These are phyloP conservation scores for Dolichotis patagonum DNA, from an alignment of 2,113 vertebrate genomes.

Conservation along the genomic window DNA sequence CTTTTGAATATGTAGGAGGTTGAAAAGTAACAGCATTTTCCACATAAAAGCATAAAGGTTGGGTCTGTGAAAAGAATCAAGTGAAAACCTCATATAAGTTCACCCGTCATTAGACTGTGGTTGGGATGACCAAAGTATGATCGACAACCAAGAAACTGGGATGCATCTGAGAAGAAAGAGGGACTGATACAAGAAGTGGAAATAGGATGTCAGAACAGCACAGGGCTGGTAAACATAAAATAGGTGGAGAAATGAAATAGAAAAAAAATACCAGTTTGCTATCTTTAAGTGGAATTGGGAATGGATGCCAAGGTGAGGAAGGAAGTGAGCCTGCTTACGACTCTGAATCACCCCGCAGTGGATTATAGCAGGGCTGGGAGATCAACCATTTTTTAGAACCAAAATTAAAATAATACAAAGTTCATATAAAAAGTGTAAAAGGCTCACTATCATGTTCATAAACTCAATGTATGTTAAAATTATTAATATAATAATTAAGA, in stretches of 20 bases:
- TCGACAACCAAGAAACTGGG: background rate
- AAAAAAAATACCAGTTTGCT: background rate
- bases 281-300: background rate
- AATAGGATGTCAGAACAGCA: background rate
- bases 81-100: background rate
- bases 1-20: background rate
- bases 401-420: background rate
- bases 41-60: background rate
- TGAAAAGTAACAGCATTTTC: background rate
- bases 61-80: background rate
- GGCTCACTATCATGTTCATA: background rate
- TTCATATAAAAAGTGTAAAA: background rate
- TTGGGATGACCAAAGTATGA: background rate
- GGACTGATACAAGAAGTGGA: no score
- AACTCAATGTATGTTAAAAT: background rate
- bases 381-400: background rate
- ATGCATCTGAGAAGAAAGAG: background rate
- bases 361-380: background rate
- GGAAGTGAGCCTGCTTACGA: background rate
- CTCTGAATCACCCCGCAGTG: fast-evolving
- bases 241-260: background rate
- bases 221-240: background rate
- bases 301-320: background rate
- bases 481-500: background rate
- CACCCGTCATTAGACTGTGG: background rate